Percentiles rank a stretch among this genome's conserved stretches.
phyloP scores from a whole-genome alignment of 2,797 vertebrate species.

The Pterois miles region DNA sequence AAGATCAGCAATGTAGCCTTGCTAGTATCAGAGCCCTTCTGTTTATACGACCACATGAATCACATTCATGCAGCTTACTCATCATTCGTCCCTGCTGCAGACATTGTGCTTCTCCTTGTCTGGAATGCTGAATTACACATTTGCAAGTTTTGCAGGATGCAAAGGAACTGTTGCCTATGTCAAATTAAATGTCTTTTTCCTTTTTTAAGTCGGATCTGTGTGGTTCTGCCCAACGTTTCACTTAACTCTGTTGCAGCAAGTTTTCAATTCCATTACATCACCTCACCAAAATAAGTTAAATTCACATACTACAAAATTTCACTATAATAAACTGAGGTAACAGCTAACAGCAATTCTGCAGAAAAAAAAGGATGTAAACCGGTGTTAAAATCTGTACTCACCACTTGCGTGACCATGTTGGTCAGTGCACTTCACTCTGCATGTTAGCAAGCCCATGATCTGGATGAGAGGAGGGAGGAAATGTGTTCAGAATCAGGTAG shows the following conservation, averaged over 20 bases:
- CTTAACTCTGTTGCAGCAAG: too few relatives aligned
- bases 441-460: not conserved
- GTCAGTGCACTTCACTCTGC: not conserved
- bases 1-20: not conserved
- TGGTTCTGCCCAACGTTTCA: too few relatives aligned
- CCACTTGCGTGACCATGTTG: not conserved
- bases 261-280: too few relatives aligned
- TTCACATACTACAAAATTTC: not conserved
- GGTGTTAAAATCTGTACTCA: not conserved
- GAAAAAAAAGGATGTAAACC: too few relatives aligned
- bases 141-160: not conserved
- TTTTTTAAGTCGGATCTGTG: too few relatives aligned
- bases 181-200: too few relatives aligned
- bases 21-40: not conserved
- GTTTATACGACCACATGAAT: not conserved
- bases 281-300: not conserved
- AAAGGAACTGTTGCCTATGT: not conserved
- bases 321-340: not conserved
- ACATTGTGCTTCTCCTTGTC: not conserved
- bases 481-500: not conserved
- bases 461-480: not conserved
- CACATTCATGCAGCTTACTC: not conserved
- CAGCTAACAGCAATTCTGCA: not conserved
- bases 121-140: not conserved
- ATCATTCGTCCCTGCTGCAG: not conserved